These are phyloP conservation scores for Rhodophaea formosa DNA, from an alignment of 2,888 invertebrate genomes.

Conservation along the genomic window DNA sequence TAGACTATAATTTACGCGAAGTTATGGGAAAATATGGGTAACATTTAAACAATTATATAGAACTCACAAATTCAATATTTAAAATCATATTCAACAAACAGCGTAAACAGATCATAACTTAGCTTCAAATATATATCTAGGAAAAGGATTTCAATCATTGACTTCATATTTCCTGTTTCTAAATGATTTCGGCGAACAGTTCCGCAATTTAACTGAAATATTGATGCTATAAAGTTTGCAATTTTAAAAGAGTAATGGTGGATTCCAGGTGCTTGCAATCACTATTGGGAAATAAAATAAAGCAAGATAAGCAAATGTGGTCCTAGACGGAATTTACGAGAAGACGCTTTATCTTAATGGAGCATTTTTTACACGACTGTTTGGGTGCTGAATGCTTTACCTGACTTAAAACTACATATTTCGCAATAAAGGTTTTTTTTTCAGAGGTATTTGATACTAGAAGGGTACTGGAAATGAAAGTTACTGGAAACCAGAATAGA, in stretches of 20 bases:
- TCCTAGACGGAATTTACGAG: not conserved
- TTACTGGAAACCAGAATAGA: no score
- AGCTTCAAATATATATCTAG: not conserved
- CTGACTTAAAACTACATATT: not conserved
- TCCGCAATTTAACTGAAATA: conserved; percentile 59
- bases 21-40: no score
- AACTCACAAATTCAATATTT: no score
- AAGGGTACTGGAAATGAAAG: no score
- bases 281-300: conserved; percentile 63
- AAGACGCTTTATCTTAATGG: conserved; percentile 6
- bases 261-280: conserved; percentile 65
- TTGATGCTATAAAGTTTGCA: conserved; percentile 49
- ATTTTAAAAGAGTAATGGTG: conserved; percentile 23
- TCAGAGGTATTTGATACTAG: no score
- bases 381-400: not conserved
- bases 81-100: not conserved
- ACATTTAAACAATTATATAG: no score
- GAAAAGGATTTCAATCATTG: conserved; percentile 25
- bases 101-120: not conserved
- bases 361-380: not conserved
- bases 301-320: conserved; percentile 47
- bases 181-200: conserved; percentile 51
- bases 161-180: conserved; percentile 38
- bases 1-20: no score
- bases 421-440: no score